Evolutionary conservation across 2,113 vertebrate genomes (phyloP), one percentile per base, ranked within the genome.

Genomic region (Sialia sialis): DNA sequence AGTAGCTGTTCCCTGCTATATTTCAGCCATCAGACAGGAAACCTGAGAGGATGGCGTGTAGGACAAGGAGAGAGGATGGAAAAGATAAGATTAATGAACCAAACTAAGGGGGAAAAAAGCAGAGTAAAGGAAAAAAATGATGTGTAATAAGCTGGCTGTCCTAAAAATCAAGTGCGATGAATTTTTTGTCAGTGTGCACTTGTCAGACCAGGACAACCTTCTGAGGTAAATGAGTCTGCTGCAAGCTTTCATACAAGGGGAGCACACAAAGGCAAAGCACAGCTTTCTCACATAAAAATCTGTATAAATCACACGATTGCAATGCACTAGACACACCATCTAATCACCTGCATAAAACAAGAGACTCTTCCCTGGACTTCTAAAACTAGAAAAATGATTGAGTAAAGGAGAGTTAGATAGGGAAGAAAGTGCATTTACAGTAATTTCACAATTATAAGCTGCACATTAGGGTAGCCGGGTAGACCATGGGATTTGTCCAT

Each of bases 21-120:
- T 69, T 85, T 91, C 75, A 93, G n/a, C 13, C 54, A 59, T 60
- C 56, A 60, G 70, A 82, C 4, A 76, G 54, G 49, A 60, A 85
- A 64, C 4, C 38, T 69, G 58, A 62, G 64, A 87, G 56, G 39
- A 68, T 6, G 30, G 29, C 0, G 0, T 8, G 29, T 26, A 27
- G 38, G 34, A 67, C 10, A 59, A 73, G 39, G 32, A 52, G 22
- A 54, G 12, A 79, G 19, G 66, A 94, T 30, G 32, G 49, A 73
- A 68, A 80, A 16, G 6, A 21, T 41, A 21, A 67, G 39, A 25
- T 25, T 68, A 64, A 85, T 20, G 54, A 64, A 64, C 23, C 0
- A 6, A 70, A 14, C 8, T 23, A 46, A 26, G 6, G 25, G 16
- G 29, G 1, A 0, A 5, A 34, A 63, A 54, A 36, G 3, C 8